Evolutionary conservation across 2,113 vertebrate genomes (phyloP).

Genomic region (Arenaria interpres): DNA sequence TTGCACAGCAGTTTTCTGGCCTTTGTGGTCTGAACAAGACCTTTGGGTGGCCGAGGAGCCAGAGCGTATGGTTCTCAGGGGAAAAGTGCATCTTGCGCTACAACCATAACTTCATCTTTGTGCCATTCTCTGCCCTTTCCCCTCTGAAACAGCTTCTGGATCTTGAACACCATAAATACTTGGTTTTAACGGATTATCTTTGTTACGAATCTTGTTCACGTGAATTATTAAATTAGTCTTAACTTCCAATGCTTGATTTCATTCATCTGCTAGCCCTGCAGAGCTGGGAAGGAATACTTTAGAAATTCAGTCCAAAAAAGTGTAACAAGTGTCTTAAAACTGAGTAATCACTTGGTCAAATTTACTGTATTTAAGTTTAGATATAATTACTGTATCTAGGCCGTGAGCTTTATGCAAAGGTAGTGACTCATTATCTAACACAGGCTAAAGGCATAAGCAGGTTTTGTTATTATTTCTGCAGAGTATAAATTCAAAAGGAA

Average conservation of each 20-base stretch:
- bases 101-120: not conserved
- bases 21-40: not conserved
- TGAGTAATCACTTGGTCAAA: not conserved
- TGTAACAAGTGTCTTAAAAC: not conserved
- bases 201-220: not conserved
- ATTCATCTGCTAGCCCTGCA: not conserved
- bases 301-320: not conserved
- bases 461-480: not conserved
- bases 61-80: fast-evolving
- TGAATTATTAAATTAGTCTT: not conserved
- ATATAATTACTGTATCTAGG: not conserved
- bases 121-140: not conserved
- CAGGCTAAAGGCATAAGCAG: too few species aligned
- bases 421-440: not conserved
- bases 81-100: fast-evolving
- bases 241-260: not conserved
- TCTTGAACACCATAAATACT: not conserved
- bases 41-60: not conserved
- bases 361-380: not conserved
- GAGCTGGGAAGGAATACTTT: not conserved
- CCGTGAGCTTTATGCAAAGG: not conserved
- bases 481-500: not conserved
- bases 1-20: not conserved
- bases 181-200: not conserved
- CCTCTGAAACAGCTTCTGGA: not conserved